Conservation (phyloP, 2,113 vertebrate genomes). For the Aegotheles bennettii region DNA sequence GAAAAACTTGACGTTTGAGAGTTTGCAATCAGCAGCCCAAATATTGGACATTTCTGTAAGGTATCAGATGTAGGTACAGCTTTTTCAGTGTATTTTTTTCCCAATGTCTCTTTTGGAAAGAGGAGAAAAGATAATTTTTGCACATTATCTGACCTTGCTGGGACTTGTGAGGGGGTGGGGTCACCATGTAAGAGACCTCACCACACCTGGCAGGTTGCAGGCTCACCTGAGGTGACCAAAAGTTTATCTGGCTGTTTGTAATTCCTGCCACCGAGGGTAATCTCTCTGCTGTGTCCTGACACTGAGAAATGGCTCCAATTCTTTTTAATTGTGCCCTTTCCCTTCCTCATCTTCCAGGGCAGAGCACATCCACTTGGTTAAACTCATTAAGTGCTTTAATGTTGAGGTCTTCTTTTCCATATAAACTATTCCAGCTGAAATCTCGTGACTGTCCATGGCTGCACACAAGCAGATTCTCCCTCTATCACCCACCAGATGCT, state of each 20-base stretch:
- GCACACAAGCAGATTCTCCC: background rate
- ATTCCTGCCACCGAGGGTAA: background rate
- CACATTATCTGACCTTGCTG: background rate
- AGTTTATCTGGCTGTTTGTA: conserved; percentile 39
- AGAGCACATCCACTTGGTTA: conserved; percentile 47
- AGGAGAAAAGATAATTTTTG: background rate
- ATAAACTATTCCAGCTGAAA: conserved; percentile 14
- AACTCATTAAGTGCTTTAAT: conserved; percentile 66
- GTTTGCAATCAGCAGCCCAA: background rate
- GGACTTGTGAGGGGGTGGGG: background rate
- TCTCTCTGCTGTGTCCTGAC: conserved; percentile 36
- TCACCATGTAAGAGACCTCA: background rate
- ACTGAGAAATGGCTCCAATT: conserved; percentile 60
- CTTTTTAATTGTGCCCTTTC: background rate
- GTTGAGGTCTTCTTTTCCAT: conserved; percentile 22
- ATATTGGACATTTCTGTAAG: background rate
- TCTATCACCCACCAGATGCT: background rate
- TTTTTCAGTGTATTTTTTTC: background rate
- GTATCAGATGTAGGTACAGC: background rate
- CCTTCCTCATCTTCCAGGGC: conserved; percentile 17
- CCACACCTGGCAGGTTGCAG: background rate
- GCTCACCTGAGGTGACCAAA: background rate
- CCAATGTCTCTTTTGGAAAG: background rate
- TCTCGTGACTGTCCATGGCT: background rate
- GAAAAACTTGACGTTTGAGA: background rate